Percentiles rank a stretch among this genome's conserved stretches.
Conservation (phyloP, 2,113 vertebrate species). For the Cromileptes altivelis region DNA sequence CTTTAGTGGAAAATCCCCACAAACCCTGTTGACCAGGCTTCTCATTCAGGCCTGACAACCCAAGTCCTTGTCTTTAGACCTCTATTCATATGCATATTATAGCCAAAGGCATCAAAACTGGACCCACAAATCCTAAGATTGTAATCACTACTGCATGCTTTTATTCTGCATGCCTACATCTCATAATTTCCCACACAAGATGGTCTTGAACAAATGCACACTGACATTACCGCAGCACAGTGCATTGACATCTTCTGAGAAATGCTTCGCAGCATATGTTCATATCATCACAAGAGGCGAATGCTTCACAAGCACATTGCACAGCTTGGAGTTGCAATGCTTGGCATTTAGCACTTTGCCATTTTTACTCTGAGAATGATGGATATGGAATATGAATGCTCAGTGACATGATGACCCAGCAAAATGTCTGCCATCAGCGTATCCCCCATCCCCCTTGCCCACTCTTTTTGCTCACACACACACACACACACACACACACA, state of each 20-base stretch:
- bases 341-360: constrained; percentile 68
- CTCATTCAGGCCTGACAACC: constrained; percentile 13
- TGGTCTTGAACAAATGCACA: neutral
- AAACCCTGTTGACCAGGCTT: constrained; percentile 9
- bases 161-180: neutral
- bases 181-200: neutral
- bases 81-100: constrained; percentile 43
- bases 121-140: neutral
- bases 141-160: neutral
- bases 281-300: constrained; percentile 25
- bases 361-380: constrained; percentile 67
- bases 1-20: constrained; percentile 36
- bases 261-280: constrained; percentile 10
- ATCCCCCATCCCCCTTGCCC: neutral
- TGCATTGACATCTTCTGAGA: neutral
- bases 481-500: neutral
- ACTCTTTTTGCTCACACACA: neutral
- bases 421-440: constrained; percentile 37
- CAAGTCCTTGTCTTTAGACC: neutral
- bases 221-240: constrained; percentile 10
- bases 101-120: constrained; percentile 15
- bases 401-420: constrained; percentile 67
- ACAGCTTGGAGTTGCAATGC: constrained; percentile 34
- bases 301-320: constrained; percentile 35
- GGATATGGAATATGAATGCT: constrained; percentile 72